Conservation (phyloP, 2,888 invertebrate genomes). For the Platyscelio sp. region DNA sequence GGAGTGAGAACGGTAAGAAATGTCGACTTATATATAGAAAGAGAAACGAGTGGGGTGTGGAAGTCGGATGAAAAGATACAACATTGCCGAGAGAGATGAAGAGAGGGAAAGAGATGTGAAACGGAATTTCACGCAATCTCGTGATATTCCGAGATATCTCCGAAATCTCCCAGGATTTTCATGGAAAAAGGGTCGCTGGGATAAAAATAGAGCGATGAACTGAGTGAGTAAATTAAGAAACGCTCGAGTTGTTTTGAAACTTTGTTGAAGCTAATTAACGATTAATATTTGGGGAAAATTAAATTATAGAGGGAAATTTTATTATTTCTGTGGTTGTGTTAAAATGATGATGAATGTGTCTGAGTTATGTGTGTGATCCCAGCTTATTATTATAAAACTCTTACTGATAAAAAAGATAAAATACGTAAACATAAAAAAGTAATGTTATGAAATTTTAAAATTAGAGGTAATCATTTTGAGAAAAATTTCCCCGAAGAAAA, state of each 20-base stretch:
- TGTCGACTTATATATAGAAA: slow-evolving; percentile 38
- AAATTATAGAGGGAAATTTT: not conserved
- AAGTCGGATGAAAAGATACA: slow-evolving; percentile 64
- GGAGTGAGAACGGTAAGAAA: slow-evolving; percentile 47
- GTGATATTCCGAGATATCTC: slow-evolving; percentile 68
- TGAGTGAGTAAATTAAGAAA: slow-evolving; percentile 49
- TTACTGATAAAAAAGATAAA: too few species aligned
- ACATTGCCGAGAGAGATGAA: slow-evolving; percentile 37
- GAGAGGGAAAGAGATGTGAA: too few species aligned
- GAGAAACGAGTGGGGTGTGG: not conserved
- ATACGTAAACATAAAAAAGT: too few species aligned
- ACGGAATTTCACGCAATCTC: slow-evolving; percentile 69
- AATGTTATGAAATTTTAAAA: too few species aligned
- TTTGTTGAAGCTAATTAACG: slow-evolving; percentile 46
- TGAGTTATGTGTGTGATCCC: too few species aligned
- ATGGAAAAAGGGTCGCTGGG: slow-evolving; percentile 39
- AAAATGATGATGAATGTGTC: too few species aligned
- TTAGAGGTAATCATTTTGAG: too few species aligned
- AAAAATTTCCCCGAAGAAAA: too few species aligned
- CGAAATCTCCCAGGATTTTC: slow-evolving; percentile 66
- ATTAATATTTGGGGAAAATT: slow-evolving; percentile 26
- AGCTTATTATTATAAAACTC: too few species aligned
- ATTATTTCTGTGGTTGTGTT: too few species aligned
- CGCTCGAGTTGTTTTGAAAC: slow-evolving; percentile 33
- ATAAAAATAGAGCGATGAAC: slow-evolving; percentile 47